Evolutionary conservation across 2,113 vertebrate genomes (phyloP).

Genomic region (Protomyctophum bolini): DNA sequence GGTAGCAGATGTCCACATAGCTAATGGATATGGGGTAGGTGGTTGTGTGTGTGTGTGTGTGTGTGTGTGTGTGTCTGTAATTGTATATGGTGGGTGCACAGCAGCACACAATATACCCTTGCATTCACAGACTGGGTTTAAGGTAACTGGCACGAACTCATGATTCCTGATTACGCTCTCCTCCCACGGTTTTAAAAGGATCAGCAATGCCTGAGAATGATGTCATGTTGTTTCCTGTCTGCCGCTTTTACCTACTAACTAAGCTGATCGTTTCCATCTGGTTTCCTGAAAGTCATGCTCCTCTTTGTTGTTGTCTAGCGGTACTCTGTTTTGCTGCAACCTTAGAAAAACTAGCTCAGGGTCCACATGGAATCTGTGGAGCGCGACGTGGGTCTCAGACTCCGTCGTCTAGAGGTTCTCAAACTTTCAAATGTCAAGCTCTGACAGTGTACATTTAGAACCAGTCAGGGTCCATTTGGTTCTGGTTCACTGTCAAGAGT

Average conservation of each 20-base stretch:
- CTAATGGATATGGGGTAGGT: conserved; percentile 18
- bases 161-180: neutral
- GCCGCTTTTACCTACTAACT: neutral
- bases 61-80: neutral
- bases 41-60: neutral
- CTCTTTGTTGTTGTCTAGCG: conserved; percentile 19
- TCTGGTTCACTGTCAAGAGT: no score
- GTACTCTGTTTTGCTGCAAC: no score
- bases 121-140: neutral
- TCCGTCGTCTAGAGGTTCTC: no score
- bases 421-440: no score
- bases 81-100: neutral
- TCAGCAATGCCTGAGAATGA: no score
- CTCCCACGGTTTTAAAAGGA: conserved; percentile 2
- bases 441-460: no score
- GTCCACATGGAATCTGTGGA: no score
- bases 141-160: neutral
- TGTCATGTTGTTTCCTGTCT: neutral
- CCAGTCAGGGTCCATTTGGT: no score
- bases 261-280: conserved; percentile 9
- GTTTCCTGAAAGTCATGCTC: neutral
- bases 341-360: no score
- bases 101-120: neutral
- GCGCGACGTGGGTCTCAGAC: no score
- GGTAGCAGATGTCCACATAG: conserved; percentile 37